Conservation (phyloP, 2,113 vertebrate genomes). For the Tenrec ecaudatus region DNA sequence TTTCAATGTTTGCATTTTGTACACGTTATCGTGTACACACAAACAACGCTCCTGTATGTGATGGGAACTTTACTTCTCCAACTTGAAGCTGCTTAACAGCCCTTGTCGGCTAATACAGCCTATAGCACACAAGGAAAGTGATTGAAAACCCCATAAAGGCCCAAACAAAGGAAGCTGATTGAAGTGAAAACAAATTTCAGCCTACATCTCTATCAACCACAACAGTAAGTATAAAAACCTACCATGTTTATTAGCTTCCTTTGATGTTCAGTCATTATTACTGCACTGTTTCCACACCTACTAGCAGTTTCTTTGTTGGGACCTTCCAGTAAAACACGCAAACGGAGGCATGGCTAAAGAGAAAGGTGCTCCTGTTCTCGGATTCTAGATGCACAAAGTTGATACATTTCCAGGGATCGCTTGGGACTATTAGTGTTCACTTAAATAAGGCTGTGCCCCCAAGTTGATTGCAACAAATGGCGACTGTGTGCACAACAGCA, state of each 20-base stretch:
- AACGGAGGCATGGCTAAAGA: conserved; percentile 79
- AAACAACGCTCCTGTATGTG: conserved; percentile 17
- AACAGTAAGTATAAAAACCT: conserved; percentile 77
- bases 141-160: conserved; percentile 84
- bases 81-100: conserved; percentile 81
- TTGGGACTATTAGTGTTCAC: not conserved
- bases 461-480: too few species aligned
- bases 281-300: conserved; percentile 79
- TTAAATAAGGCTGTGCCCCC: not conserved
- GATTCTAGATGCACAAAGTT: conserved; percentile 42
- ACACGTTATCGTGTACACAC: not conserved
- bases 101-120: conserved; percentile 84
- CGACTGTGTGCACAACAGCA: too few species aligned
- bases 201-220: conserved; percentile 73
- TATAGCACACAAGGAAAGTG: conserved; percentile 77
- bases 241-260: conserved; percentile 78
- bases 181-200: conserved; percentile 79
- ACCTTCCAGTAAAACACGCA: conserved; percentile 77
- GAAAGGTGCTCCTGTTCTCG: conserved; percentile 70
- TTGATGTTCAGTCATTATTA: conserved; percentile 83
- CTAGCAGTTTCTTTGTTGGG: conserved; percentile 73
- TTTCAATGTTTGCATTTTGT: not conserved
- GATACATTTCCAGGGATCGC: not conserved
- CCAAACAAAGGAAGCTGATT: conserved; percentile 67
- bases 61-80: conserved; percentile 71